Evolutionary conservation across 2,797 vertebrate species (phyloP).

Genomic region (Esox masquinongy): DNA sequence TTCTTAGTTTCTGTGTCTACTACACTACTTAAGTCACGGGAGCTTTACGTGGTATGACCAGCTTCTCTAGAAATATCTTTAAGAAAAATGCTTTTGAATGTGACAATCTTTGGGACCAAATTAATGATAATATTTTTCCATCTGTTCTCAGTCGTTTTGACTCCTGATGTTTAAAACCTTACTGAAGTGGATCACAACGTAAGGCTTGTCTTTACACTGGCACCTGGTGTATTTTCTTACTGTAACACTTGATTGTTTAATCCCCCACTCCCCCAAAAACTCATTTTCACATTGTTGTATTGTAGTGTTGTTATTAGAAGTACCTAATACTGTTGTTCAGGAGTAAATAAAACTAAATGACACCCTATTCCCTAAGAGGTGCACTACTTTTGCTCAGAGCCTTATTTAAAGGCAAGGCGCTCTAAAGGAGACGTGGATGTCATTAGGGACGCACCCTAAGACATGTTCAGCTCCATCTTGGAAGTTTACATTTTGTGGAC

Average conservation of each 20-base stretch:
- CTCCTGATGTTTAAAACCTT: neutral
- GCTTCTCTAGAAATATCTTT: neutral
- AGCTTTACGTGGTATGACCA: neutral
- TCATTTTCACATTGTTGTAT: neutral
- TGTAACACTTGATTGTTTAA: too few species aligned
- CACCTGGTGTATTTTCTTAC: too few species aligned
- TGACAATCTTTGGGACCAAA: conserved; percentile 32
- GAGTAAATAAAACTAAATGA: too few species aligned
- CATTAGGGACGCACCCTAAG: too few species aligned
- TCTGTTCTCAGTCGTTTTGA: neutral
- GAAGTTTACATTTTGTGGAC: conserved; percentile 63
- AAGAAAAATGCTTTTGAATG: conserved; percentile 22
- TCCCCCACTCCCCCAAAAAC: too few species aligned
- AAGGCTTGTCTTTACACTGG: too few species aligned
- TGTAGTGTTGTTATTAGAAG: neutral
- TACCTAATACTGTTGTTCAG: neutral
- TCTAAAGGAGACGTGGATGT: too few species aligned
- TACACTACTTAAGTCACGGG: neutral
- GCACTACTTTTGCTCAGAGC: too few species aligned
- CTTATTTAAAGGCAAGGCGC: too few species aligned
- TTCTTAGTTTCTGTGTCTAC: neutral
- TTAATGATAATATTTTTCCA: neutral
- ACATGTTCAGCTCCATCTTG: conserved; percentile 10
- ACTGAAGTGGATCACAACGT: neutral
- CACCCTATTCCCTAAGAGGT: too few species aligned